phyloP scores from a whole-genome alignment of 37 sponge, comb jelly and placozoan genomes.

The Crambe crambe region DNA sequence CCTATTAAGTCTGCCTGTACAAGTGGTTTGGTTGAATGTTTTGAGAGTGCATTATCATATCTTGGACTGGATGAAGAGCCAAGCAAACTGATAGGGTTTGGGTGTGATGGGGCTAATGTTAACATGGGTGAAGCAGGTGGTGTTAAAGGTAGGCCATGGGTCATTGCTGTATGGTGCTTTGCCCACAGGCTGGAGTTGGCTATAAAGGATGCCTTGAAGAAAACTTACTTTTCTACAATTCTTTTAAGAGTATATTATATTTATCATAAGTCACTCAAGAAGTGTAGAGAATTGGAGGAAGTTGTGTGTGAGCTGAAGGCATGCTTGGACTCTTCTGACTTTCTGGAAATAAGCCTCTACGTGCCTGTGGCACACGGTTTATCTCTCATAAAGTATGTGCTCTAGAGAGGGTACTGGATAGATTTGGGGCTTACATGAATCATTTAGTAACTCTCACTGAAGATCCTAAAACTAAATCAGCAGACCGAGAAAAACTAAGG shows the following conservation, averaged over 20 bases:
- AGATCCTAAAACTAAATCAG: conserved; percentile 33
- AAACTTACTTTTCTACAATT: conserved; percentile 43
- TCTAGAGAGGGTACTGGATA: conserved; percentile 42
- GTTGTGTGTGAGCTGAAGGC: conserved; percentile 45
- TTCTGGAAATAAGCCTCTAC: conserved; percentile 58
- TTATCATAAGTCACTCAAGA: conserved; percentile 75
- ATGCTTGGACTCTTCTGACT: conserved; percentile 46
- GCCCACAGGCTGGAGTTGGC: conserved; percentile 70
- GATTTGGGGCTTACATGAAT: conserved; percentile 66
- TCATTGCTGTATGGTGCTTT: conserved; percentile 61
- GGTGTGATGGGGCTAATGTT: conserved; percentile 67
- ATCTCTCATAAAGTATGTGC: conserved; percentile 67
- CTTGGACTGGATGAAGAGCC: conserved; percentile 7
- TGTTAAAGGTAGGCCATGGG: conserved; percentile 56
- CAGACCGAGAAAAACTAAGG: conserved; percentile 48
- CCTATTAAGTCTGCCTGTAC: conserved; percentile 10
- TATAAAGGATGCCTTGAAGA: conserved; percentile 57
- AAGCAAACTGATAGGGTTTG: conserved; percentile 57
- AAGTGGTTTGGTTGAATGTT: conserved; percentile 25
- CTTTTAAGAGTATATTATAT: conserved; percentile 57
- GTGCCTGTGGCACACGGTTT: conserved; percentile 73
- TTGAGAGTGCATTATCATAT: conserved; percentile 8
- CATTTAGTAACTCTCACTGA: conserved; percentile 60
- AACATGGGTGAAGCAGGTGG: conserved; percentile 43
- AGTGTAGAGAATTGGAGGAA: conserved; percentile 55